Percentiles rank a stretch among this genome's conserved stretches.
Evolutionary conservation across 2,113 vertebrate species (phyloP).

Genomic region (Labeo rohita): DNA sequence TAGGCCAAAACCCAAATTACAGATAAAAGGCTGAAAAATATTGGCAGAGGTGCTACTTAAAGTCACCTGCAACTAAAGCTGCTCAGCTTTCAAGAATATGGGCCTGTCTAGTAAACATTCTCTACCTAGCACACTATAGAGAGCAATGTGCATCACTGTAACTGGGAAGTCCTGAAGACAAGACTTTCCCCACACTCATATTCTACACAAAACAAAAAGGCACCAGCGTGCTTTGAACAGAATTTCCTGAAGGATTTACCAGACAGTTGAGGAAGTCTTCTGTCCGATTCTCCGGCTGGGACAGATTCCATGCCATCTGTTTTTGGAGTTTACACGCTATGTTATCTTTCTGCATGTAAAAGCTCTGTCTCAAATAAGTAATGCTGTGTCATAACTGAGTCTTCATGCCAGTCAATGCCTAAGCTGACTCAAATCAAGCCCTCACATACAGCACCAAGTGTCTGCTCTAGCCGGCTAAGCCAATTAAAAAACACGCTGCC

Average conservation of each 20-base stretch:
- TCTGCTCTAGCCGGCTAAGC: slow-evolving; percentile 49
- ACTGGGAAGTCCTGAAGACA: slow-evolving; percentile 56
- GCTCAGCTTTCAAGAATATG: slow-evolving; percentile 43
- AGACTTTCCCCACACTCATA: slow-evolving; percentile 59
- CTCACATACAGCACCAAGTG: slow-evolving; percentile 58
- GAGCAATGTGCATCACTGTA: slow-evolving; percentile 48
- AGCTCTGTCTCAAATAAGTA: slow-evolving; percentile 61
- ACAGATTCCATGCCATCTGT: slow-evolving; percentile 67
- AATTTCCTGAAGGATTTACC: slow-evolving; percentile 65
- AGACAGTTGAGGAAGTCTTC: slow-evolving; percentile 65
- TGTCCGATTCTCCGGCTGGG: slow-evolving; percentile 65
- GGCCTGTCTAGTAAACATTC: slow-evolving; percentile 47
- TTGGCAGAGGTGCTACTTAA: slow-evolving; percentile 44
- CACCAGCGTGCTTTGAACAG: slow-evolving; percentile 65
- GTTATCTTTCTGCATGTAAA: slow-evolving; percentile 65
- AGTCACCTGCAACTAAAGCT: slow-evolving; percentile 46
- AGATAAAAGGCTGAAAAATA: background rate
- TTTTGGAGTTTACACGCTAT: slow-evolving; percentile 66
- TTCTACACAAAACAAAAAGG: slow-evolving; percentile 63
- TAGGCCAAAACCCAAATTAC: slow-evolving; percentile 26
- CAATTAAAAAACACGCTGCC: slow-evolving; percentile 47
- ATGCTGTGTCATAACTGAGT: slow-evolving; percentile 56
- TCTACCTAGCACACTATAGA: slow-evolving; percentile 49
- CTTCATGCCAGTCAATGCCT: slow-evolving; percentile 60
- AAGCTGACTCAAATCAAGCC: slow-evolving; percentile 56